Percentiles rank a stretch among this genome's conserved stretches.
These are phyloP conservation scores for Chrysina gloriosa DNA, from an alignment of 2,888 invertebrate species.

Conservation along the genomic window DNA sequence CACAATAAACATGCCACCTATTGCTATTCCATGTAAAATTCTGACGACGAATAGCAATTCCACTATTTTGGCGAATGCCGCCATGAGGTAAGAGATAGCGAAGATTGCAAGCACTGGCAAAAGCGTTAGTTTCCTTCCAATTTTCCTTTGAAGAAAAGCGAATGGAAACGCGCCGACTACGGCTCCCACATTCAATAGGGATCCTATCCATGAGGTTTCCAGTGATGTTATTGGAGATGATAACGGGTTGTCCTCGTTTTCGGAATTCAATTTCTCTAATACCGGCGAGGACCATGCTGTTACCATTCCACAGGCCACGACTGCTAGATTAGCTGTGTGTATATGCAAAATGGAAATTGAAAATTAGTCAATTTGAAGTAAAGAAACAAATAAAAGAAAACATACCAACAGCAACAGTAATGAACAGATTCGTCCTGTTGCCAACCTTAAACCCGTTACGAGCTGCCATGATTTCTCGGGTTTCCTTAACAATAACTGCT, in stretches of 20 bases:
- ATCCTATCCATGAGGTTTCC: slow-evolving; percentile 80
- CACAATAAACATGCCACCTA: slow-evolving; percentile 77
- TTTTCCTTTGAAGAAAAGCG: slow-evolving; percentile 74
- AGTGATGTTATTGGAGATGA: slow-evolving; percentile 65
- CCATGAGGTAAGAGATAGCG: slow-evolving; percentile 64
- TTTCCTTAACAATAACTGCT: too few relatives aligned
- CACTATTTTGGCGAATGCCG: slow-evolving; percentile 57
- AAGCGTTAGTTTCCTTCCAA: slow-evolving; percentile 76
- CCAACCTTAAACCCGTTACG: too few relatives aligned
- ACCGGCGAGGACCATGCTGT: slow-evolving; percentile 64
- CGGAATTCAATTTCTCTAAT: slow-evolving; percentile 64
- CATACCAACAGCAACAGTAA: too few relatives aligned
- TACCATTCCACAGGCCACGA: slow-evolving; percentile 62
- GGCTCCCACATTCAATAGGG: slow-evolving; percentile 77
- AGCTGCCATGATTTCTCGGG: too few relatives aligned
- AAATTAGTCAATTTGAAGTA: too few relatives aligned
- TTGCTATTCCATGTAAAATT: slow-evolving; percentile 58
- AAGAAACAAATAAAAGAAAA: too few relatives aligned
- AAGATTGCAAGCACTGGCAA: slow-evolving; percentile 73
- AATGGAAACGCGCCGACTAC: slow-evolving; percentile 75
- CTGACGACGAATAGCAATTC: slow-evolving; percentile 61
- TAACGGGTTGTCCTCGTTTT: slow-evolving; percentile 64
- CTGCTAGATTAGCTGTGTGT: slow-evolving; percentile 63
- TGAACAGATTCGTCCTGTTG: too few relatives aligned
- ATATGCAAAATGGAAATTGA: slow-evolving; percentile 16